Evolutionary conservation across 1,140 invertebrate species (phyloP).

Genomic region (Mactra quadrangularis): DNA sequence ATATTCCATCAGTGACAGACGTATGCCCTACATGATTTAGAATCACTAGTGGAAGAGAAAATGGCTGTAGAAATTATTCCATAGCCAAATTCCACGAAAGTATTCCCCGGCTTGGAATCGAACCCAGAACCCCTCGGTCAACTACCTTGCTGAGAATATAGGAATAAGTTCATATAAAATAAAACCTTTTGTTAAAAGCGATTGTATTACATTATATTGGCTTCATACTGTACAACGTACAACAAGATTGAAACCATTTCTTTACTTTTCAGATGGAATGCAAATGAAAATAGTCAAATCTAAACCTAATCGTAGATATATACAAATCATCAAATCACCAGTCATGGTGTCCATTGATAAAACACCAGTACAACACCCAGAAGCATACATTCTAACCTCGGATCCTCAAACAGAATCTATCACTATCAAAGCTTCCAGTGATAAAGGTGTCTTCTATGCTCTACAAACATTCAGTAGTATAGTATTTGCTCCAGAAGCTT

Average conservation of each 20-base stretch:
- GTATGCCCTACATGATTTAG: too few species aligned
- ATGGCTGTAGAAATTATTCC: too few species aligned
- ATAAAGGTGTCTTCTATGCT: slow-evolving; percentile 70
- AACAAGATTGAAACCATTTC: neutral
- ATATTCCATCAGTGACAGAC: too few species aligned
- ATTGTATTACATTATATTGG: too few species aligned
- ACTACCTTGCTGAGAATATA: too few species aligned
- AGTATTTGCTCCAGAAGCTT: slow-evolving; percentile 23
- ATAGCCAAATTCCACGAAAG: too few species aligned
- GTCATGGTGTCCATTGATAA: slow-evolving; percentile 2
- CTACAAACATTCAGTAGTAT: slow-evolving; percentile 66
- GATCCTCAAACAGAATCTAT: slow-evolving; percentile 51
- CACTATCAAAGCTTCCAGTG: slow-evolving; percentile 54
- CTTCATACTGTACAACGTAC: neutral
- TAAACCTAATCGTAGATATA: slow-evolving; percentile 7
- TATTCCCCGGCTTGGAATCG: too few species aligned
- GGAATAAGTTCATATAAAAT: too few species aligned
- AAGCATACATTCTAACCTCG: slow-evolving; percentile 64
- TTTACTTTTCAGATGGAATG: slow-evolving; percentile 19
- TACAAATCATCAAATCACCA: slow-evolving; percentile 14
- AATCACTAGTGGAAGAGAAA: too few species aligned
- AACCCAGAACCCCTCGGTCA: too few species aligned
- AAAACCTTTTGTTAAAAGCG: too few species aligned
- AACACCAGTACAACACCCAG: slow-evolving; percentile 1
- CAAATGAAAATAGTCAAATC: slow-evolving; percentile 27